phyloP scores from a whole-genome alignment of 1,140 invertebrate species.

The Coelopa frigida region DNA sequence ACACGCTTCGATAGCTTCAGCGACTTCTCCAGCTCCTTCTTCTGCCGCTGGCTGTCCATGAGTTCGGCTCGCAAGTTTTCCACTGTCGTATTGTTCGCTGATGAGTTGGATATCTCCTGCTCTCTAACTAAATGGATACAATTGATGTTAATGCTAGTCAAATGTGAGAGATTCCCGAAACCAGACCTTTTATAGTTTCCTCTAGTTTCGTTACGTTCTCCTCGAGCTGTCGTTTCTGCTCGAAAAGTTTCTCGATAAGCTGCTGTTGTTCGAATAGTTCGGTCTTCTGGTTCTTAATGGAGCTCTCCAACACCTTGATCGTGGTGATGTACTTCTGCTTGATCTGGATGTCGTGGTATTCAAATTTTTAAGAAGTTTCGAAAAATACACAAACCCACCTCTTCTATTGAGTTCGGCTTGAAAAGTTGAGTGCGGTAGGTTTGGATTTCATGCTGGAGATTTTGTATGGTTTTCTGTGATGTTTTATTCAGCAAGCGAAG shows the following conservation, averaged over 20 bases:
- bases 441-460: conserved; percentile 29
- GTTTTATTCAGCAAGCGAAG: conserved; percentile 18
- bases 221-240: conserved; percentile 21
- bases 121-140: conserved; percentile 7
- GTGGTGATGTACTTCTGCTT: conserved; percentile 18
- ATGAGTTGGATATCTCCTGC: conserved; percentile 1
- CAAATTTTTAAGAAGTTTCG: conserved; percentile 4
- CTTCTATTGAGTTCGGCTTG: conserved; percentile 14
- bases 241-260: conserved; percentile 23
- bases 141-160: no score
- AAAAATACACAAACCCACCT: conserved; percentile 10
- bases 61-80: conserved; percentile 11
- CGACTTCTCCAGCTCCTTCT: conserved; percentile 20
- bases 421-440: conserved; percentile 25
- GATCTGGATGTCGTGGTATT: conserved; percentile 14
- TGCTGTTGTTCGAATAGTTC: conserved; percentile 24
- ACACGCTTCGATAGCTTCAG: conserved; percentile 20
- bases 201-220: conserved; percentile 18
- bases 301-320: conserved; percentile 20
- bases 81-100: background rate
- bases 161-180: background rate
- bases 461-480: conserved; percentile 25
- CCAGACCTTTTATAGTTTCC: conserved; percentile 5
- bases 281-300: conserved; percentile 15
- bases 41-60: conserved; percentile 9